Conservation (phyloP, 1,140 invertebrate species). For the Tetramorium simillimum region DNA sequence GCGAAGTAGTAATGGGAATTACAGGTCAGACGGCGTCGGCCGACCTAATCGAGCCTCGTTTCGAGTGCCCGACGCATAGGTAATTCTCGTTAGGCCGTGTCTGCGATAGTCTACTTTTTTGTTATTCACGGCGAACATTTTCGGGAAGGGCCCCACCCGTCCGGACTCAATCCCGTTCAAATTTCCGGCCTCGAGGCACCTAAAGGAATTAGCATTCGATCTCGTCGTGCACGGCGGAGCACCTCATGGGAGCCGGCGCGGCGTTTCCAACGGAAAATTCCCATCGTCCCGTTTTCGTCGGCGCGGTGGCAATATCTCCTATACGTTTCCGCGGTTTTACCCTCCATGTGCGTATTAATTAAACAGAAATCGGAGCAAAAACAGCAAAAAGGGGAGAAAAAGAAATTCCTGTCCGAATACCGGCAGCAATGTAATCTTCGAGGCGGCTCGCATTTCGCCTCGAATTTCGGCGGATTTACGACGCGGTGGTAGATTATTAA, state of each 20-base stretch:
- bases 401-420: not conserved
- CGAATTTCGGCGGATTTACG: conserved; percentile 38
- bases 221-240: conserved; percentile 46
- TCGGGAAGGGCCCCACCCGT: conserved; percentile 39
- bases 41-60: conserved; percentile 64
- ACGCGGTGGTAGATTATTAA: conserved; percentile 39
- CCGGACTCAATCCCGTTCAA: conserved; percentile 75
- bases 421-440: conserved; percentile 25
- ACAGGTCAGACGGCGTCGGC: not conserved
- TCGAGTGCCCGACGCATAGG: conserved; percentile 54
- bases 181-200: conserved; percentile 73
- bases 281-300: conserved; percentile 33
- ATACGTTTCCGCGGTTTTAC: not conserved
- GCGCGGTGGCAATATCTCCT: not conserved
- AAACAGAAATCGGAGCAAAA: conserved; percentile 4
- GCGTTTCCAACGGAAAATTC: conserved; percentile 64
- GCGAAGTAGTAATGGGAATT: not conserved
- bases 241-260: conserved; percentile 53
- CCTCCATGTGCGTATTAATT: not conserved
- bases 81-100: conserved; percentile 49
- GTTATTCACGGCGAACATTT: conserved; percentile 68
- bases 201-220: conserved; percentile 77
- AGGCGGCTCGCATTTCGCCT: conserved; percentile 23
- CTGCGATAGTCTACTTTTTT: conserved; percentile 57
- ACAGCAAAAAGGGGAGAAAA: not conserved